A percentile compares a stretch with the other conserved stretches of the same genome.
Evolutionary conservation across 2,888 invertebrate species (phyloP).

Genomic region (Anagyrus pseudococci): DNA sequence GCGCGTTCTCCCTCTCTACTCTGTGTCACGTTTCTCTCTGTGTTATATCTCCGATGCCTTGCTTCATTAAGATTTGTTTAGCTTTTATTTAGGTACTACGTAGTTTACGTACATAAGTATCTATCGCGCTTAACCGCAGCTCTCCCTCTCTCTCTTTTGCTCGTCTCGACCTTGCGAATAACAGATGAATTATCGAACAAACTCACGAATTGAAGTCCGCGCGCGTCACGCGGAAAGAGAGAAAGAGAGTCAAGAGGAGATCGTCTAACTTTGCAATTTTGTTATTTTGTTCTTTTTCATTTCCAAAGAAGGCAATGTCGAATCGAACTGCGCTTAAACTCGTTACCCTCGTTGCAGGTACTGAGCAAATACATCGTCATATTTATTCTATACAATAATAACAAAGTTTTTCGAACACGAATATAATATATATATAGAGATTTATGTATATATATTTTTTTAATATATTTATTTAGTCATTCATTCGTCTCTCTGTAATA

Average conservation of each 20-base stretch:
- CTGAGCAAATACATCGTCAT: slow-evolving; percentile 49
- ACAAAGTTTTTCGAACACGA: slow-evolving; percentile 57
- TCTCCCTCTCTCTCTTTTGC: slow-evolving; percentile 23
- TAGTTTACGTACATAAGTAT: slow-evolving; percentile 41
- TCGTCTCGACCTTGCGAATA: slow-evolving; percentile 17
- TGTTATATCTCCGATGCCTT: no score
- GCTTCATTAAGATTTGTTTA: slow-evolving; percentile 36
- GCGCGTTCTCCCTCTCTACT: slow-evolving; percentile 29
- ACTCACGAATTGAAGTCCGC: no score
- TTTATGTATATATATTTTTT: slow-evolving; percentile 39
- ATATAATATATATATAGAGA: slow-evolving; percentile 45
- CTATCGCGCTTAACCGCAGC: slow-evolving; percentile 28
- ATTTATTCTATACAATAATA: slow-evolving; percentile 56
- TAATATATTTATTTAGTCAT: slow-evolving; percentile 33
- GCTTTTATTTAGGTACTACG: slow-evolving; percentile 38
- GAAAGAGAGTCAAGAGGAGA: slow-evolving; percentile 37
- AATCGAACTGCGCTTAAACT: slow-evolving; percentile 46
- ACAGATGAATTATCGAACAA: no score
- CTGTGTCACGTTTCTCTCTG: slow-evolving; percentile 23
- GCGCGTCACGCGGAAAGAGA: slow-evolving; percentile 25
- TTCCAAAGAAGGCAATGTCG: slow-evolving; percentile 43
- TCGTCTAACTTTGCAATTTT: slow-evolving; percentile 23
- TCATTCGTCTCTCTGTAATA: slow-evolving; percentile 41
- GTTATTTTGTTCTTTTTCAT: slow-evolving; percentile 28
- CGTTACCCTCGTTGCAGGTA: slow-evolving; percentile 47